phyloP scores from a whole-genome alignment of 1,140 invertebrate species.

The Cepaea nemoralis region DNA sequence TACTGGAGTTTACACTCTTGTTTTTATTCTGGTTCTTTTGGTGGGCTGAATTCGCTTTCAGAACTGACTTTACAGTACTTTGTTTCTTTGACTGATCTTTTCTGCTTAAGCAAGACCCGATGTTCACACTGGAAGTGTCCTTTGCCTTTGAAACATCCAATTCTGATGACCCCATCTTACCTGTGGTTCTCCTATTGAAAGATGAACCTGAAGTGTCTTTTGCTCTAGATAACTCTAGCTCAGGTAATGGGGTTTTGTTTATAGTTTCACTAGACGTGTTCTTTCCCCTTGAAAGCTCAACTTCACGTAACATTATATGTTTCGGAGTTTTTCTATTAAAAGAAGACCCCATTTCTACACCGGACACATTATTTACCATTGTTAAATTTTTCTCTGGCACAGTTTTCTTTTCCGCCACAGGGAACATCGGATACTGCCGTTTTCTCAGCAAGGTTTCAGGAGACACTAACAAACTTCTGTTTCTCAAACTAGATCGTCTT shows the following conservation, averaged over 20 bases:
- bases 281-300: too few species aligned
- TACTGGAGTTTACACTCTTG: neutral
- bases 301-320: too few species aligned
- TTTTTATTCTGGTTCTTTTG: neutral
- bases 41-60: neutral
- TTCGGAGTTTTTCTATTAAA: too few species aligned
- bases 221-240: too few species aligned
- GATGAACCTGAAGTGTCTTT: too few species aligned
- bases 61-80: neutral
- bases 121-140: too few species aligned
- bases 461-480: neutral
- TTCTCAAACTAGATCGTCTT: neutral
- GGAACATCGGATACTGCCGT: neutral
- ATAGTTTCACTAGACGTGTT: too few species aligned
- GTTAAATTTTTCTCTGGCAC: neutral
- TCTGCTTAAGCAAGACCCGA: too few species aligned
- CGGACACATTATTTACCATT: neutral
- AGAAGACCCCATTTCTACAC: neutral
- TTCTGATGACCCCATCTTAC: neutral
- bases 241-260: too few species aligned
- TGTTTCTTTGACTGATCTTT: neutral
- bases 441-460: neutral
- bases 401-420: neutral
- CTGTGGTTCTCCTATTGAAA: neutral
- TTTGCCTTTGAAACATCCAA: too few species aligned